A percentile compares a stretch with the other conserved stretches of the same genome.
phyloP scores from a whole-genome alignment of 2,113 vertebrate species.

The Pterocles orientalis region DNA sequence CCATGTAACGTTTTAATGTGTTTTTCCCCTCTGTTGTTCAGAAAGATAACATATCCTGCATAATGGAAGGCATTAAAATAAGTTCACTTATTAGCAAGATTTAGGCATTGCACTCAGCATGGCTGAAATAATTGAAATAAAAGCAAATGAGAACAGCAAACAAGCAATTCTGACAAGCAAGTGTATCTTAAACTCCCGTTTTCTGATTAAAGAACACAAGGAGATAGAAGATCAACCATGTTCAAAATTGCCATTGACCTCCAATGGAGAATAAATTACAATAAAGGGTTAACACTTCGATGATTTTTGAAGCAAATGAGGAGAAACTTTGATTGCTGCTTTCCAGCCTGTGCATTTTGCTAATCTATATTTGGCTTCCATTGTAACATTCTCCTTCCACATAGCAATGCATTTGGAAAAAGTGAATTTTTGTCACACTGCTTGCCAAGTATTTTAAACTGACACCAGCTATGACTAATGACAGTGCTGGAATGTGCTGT shows the following conservation, averaged over 20 bases:
- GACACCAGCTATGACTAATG: slow-evolving; percentile 79
- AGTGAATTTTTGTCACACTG: slow-evolving; percentile 70
- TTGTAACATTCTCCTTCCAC: slow-evolving; percentile 59
- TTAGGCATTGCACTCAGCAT: neutral
- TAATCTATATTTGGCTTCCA: slow-evolving; percentile 62
- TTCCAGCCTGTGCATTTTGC: slow-evolving; percentile 50
- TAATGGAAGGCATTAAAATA: neutral
- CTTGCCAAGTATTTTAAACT: slow-evolving; percentile 77
- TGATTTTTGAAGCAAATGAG: slow-evolving; percentile 22
- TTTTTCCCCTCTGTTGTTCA: neutral
- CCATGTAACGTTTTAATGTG: neutral
- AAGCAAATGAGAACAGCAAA: slow-evolving; percentile 39
- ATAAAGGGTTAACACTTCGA: slow-evolving; percentile 10
- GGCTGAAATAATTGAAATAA: slow-evolving; percentile 3
- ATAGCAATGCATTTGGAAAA: slow-evolving; percentile 71
- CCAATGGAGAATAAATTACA: neutral
- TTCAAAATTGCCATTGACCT: neutral
- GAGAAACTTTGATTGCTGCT: neutral
- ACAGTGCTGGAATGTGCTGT: slow-evolving; percentile 76
- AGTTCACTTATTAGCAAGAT: neutral
- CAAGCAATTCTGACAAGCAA: slow-evolving; percentile 58
- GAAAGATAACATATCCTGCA: neutral
- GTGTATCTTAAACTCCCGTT: slow-evolving; percentile 11
- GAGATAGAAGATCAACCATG: neutral
- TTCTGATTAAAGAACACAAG: slow-evolving; percentile 2